Percentiles rank a stretch among this genome's conserved stretches.
phyloP scores from a whole-genome alignment of 2,113 vertebrate genomes.

The Scomber scombrus region DNA sequence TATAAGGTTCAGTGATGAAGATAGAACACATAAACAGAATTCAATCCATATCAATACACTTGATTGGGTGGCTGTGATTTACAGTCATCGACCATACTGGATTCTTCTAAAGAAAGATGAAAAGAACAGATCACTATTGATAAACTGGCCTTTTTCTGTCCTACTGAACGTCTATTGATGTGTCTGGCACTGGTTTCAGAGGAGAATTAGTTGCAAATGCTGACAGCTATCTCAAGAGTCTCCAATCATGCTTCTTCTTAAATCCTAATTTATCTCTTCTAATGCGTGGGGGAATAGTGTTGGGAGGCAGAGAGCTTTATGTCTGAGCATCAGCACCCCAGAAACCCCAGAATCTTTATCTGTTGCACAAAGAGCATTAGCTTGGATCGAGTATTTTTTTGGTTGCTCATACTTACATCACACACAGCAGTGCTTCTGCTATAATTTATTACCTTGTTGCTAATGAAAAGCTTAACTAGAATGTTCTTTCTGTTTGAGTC shows the following conservation, averaged over 20 bases:
- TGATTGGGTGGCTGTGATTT: background rate
- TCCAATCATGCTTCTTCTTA: constrained; percentile 53
- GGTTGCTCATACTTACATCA: constrained; percentile 16
- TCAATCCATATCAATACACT: constrained; percentile 5
- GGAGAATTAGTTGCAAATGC: constrained; percentile 36
- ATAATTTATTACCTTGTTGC: background rate
- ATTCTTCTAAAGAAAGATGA: background rate
- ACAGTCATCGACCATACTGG: background rate
- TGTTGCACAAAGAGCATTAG: constrained; percentile 33
- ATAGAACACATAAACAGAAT: constrained; percentile 1
- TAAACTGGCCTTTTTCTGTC: constrained; percentile 29
- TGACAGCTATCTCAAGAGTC: constrained; percentile 35
- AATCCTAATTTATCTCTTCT: constrained; percentile 37
- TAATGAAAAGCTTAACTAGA: background rate
- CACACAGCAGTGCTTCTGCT: background rate
- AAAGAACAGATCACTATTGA: constrained; percentile 26
- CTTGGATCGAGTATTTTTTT: constrained; percentile 32
- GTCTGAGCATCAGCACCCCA: constrained; percentile 19
- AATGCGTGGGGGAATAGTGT: constrained; percentile 22
- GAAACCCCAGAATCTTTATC: constrained; percentile 24
- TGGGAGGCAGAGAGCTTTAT: constrained; percentile 24
- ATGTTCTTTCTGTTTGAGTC: background rate
- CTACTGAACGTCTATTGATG: constrained; percentile 10
- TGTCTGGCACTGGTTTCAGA: constrained; percentile 15
- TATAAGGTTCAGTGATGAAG: constrained; percentile 1